A percentile compares a stretch with the other conserved stretches of the same genome.
Conservation (phyloP, 2,113 vertebrate genomes). For the Otis tarda region DNA sequence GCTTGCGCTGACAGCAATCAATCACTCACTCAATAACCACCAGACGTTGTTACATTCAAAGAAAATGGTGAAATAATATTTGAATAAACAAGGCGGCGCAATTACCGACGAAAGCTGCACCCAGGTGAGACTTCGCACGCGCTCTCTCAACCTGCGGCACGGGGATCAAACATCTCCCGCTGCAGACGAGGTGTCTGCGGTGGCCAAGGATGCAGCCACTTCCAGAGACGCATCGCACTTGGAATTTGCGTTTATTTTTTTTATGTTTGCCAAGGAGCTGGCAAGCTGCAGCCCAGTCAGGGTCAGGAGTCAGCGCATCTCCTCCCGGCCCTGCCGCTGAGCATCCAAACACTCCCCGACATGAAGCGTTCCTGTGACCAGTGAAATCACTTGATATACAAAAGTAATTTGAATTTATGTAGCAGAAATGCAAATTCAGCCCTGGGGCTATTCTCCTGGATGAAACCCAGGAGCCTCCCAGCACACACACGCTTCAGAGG, state of each 20-base stretch:
- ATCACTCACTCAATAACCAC: background rate
- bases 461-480: background rate
- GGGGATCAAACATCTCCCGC: background rate
- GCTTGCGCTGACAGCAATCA: background rate
- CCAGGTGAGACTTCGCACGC: background rate
- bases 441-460: background rate
- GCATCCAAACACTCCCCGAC: background rate
- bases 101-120: rapidly evolving
- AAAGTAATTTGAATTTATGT: slow-evolving; percentile 16
- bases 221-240: background rate
- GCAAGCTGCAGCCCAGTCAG: background rate
- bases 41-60: rapidly evolving
- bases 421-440: slow-evolving; percentile 40
- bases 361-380: background rate
- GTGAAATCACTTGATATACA: background rate
- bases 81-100: background rate
- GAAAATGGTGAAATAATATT: background rate
- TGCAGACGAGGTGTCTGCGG: background rate
- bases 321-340: rapidly evolving
- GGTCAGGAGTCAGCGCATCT: background rate
- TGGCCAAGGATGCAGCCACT: background rate
- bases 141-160: rapidly evolving
- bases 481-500: background rate
- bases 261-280: background rate
- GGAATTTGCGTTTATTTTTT: background rate